phyloP scores from a whole-genome alignment of 1,140 invertebrate species.

The Heliconius himera region DNA sequence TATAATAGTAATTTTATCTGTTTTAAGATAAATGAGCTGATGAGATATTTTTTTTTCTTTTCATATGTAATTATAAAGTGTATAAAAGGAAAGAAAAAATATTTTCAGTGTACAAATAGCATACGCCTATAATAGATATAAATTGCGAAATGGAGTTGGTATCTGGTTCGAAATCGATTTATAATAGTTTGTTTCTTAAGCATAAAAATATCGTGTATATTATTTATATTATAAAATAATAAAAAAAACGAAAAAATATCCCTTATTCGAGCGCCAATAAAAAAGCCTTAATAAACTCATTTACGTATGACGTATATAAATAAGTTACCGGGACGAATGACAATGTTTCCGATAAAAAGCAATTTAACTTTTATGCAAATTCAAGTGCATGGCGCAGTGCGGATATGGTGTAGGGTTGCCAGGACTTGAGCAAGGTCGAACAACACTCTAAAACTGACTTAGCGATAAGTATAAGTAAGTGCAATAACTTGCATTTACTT shows the following conservation, averaged over 20 bases:
- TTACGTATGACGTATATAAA: neutral
- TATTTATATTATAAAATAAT: neutral
- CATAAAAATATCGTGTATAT: too few relatives aligned
- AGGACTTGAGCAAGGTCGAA: neutral
- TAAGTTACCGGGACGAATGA: neutral
- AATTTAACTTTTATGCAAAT: constrained; percentile 16
- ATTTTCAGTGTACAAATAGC: neutral
- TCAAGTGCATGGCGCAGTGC: constrained; percentile 12
- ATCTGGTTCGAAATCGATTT: too few relatives aligned
- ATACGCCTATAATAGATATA: neutral
- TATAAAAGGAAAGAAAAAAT: too few relatives aligned
- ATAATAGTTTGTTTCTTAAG: too few relatives aligned
- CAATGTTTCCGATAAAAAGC: constrained; percentile 3
- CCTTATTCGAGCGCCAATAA: neutral
- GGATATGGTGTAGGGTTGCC: constrained; percentile 10
- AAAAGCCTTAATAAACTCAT: neutral
- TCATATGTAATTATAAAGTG: too few relatives aligned
- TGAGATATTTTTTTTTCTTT: neutral
- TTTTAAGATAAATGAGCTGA: neutral
- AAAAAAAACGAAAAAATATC: neutral
- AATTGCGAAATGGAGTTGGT: too few relatives aligned
- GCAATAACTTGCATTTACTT: neutral
- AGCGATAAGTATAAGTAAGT: neutral
- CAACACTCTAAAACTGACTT: neutral
- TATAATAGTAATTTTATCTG: neutral